Evolutionary conservation across 2,797 vertebrate genomes (phyloP).

Genomic region (Thaleichthys pacificus): DNA sequence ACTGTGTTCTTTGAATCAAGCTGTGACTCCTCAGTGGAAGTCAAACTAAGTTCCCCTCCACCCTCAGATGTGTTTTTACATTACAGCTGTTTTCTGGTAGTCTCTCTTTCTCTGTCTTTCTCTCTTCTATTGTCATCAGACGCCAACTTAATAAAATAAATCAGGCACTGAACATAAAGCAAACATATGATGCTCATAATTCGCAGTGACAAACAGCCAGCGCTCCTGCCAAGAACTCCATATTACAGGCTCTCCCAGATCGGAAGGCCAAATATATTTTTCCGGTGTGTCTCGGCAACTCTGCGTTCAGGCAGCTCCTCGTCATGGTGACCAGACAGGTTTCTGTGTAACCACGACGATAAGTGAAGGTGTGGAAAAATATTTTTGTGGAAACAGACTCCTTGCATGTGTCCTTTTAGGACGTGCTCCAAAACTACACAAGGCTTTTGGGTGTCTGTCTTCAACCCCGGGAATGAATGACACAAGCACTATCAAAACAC

Average conservation of each 20-base stretch:
- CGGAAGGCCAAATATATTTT: slow-evolving; percentile 19
- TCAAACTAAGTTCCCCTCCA: slow-evolving; percentile 48
- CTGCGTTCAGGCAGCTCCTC: no score
- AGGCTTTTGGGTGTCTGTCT: no score
- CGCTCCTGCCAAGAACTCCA: slow-evolving; percentile 34
- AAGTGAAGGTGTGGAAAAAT: no score
- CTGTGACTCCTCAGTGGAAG: slow-evolving; percentile 41
- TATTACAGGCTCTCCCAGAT: slow-evolving; percentile 40
- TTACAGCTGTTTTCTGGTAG: slow-evolving; percentile 67
- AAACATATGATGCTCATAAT: slow-evolving; percentile 62
- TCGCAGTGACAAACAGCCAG: slow-evolving; percentile 10
- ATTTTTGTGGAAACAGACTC: no score
- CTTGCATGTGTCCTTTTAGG: no score
- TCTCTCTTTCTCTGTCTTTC: no score
- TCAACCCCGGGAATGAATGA: no score
- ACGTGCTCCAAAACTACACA: no score
- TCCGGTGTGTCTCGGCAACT: background rate
- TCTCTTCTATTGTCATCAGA: slow-evolving; percentile 43
- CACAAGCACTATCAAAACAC: no score
- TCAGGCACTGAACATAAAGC: slow-evolving; percentile 37
- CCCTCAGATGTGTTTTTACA: slow-evolving; percentile 56
- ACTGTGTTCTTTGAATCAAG: no score
- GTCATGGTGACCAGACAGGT: background rate
- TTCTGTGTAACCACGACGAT: no score
- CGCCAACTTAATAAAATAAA: slow-evolving; percentile 52